Evolutionary conservation across 2,888 invertebrate genomes (phyloP).

Genomic region (Alloscopus bannaensis): DNA sequence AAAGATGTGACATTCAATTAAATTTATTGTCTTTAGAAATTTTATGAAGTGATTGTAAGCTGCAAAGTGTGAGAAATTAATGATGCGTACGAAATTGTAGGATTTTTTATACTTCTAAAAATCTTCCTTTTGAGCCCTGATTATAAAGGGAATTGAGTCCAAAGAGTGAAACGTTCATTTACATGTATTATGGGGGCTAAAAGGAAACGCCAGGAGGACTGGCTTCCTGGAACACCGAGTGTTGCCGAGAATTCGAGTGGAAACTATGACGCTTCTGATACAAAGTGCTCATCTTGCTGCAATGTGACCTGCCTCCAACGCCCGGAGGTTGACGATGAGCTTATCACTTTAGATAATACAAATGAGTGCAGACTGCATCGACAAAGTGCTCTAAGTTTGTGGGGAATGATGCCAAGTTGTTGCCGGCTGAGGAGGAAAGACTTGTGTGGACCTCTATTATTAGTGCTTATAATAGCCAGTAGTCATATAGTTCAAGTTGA

Average conservation of each 20-base stretch:
- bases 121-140: too few species aligned
- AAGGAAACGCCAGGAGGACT: slow-evolving; percentile 32
- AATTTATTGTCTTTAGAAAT: too few species aligned
- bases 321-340: slow-evolving; percentile 26
- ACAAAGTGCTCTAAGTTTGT: not conserved
- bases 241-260: not conserved
- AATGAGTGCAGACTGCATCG: not conserved
- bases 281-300: slow-evolving; percentile 42
- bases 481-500: slow-evolving; percentile 41
- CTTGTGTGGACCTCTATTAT: not conserved
- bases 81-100: too few species aligned
- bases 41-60: too few species aligned
- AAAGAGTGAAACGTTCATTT: slow-evolving; percentile 38
- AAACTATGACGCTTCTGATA: not conserved
- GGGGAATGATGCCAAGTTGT: not conserved
- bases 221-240: too few species aligned
- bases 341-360: slow-evolving; percentile 4
- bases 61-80: too few species aligned
- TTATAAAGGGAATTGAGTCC: too few species aligned
- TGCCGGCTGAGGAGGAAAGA: not conserved
- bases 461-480: slow-evolving; percentile 48
- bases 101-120: too few species aligned
- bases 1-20: too few species aligned
- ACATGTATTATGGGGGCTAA: slow-evolving; percentile 56
- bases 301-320: too few species aligned